These are phyloP conservation scores for Puma concolor DNA, from an alignment of 2,113 vertebrate species.

Conservation along the genomic window DNA sequence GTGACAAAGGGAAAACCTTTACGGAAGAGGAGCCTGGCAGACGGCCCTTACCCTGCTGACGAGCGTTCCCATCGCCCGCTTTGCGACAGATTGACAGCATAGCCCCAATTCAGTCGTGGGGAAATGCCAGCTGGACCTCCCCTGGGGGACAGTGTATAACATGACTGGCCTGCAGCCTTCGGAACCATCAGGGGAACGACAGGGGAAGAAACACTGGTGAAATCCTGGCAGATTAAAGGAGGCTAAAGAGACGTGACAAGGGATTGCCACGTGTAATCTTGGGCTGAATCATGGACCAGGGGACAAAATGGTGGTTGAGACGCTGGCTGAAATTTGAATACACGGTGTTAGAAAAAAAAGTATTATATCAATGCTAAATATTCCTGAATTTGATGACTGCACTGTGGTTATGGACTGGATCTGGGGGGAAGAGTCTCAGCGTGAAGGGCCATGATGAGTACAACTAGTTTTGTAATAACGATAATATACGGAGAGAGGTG, in stretches of 20 bases:
- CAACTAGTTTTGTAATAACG: neutral
- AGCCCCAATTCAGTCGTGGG: accelerated
- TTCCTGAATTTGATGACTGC: neutral
- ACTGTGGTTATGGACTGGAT: neutral
- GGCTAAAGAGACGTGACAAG: no score
- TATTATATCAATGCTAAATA: no score
- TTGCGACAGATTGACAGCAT: accelerated
- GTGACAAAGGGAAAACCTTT: neutral
- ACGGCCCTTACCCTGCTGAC: neutral
- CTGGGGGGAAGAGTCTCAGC: neutral
- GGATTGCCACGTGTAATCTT: no score
- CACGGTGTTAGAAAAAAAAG: neutral
- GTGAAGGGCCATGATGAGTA: neutral
- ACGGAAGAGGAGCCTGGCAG: no score
- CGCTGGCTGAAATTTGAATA: neutral
- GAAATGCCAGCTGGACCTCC: neutral
- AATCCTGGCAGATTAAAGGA: neutral
- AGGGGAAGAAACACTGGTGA: neutral
- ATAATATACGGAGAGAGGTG: neutral
- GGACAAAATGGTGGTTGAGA: neutral
- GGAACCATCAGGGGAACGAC: neutral
- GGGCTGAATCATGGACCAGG: neutral
- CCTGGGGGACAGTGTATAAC: neutral
- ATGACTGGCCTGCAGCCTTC: neutral
- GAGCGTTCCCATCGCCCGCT: no score